These are phyloP conservation scores for Glaucomys volans DNA, from an alignment of 2,113 vertebrate species.

Conservation along the genomic window DNA sequence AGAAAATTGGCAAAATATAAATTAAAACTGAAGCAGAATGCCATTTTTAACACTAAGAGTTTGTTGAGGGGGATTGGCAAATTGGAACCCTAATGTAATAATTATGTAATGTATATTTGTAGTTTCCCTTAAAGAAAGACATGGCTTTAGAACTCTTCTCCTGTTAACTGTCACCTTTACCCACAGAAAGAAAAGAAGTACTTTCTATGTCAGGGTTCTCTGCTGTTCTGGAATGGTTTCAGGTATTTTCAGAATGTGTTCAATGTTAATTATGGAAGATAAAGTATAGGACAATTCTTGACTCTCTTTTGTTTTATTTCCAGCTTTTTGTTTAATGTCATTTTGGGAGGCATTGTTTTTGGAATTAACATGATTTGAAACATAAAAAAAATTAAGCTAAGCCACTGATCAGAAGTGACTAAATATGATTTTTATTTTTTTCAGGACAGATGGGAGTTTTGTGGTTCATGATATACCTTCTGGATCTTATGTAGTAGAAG, in stretches of 20 bases:
- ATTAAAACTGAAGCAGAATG: not conserved
- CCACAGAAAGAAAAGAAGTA: not conserved
- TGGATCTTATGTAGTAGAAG: slow-evolving; percentile 97
- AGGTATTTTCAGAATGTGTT: not conserved
- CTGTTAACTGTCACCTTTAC: not conserved
- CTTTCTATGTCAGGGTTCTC: slow-evolving; percentile 9
- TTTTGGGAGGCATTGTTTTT: not conserved
- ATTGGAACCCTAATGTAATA: not conserved
- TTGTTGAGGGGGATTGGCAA: not conserved
- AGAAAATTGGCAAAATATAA: slow-evolving; percentile 21
- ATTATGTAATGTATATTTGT: not conserved
- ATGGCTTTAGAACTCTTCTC: not conserved
- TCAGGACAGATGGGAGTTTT: slow-evolving; percentile 97
- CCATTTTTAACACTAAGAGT: slow-evolving; percentile 43
- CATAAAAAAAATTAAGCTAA: slow-evolving; percentile 6
- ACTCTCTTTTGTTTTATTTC: not conserved
- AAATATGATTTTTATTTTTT: slow-evolving; percentile 72
- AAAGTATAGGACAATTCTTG: slow-evolving; percentile 4
- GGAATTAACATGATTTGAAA: slow-evolving; percentile 37
- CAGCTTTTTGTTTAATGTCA: not conserved
- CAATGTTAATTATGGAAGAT: not conserved
- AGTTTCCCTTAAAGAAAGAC: slow-evolving; percentile 23
- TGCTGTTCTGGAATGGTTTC: not conserved
- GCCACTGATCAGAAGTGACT: slow-evolving; percentile 27
- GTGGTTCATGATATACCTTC: slow-evolving; percentile 97